Evolutionary conservation across 30 jellyfish, hydroid and myxozoan genomes (phyloP), one percentile per base, ranked within the genome.

Genomic region (Mastigias papua): DNA sequence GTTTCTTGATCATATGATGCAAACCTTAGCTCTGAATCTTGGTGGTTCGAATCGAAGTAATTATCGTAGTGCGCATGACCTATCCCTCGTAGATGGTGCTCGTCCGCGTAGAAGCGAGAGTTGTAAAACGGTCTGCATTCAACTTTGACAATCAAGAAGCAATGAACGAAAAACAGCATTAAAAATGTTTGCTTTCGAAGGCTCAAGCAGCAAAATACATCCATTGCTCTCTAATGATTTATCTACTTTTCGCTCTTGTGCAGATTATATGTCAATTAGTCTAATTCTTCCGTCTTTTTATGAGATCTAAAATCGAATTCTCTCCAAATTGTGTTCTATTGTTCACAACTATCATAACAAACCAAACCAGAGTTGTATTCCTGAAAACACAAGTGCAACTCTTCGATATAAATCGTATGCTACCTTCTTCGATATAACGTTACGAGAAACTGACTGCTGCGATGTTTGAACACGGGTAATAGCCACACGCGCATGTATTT

Each of bases 41-140:
- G 49, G 19, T 51, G 46, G 25, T 33, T 77, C 22, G 64, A 10
- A 23, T 30, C 25, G 11, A 27, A 1, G 16, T 48, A 17, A 8
- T 26, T 32, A 23, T 20, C 63, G 65, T 26, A 77, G 23, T 77
- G 79, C 37, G 33, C 22, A 23, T 29, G 13, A 30, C 88, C 32
- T 0, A 48, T 21, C 37, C 78, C 76, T 30, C 67, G 54, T 51
- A 58, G 1, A 46, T 77, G 78, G 34, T 77, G 77, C 0, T 54
- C 34, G 49, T 77, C 88, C 46, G 57, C 57, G 78, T 77, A 77
- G 65, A 77, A 77, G 34, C 37, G 88, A 0, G 88, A 77, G 33
- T 57, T 54, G 62, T 51, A 77, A 48, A 51, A 57, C 1, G 88
- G 88, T 19, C 88, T 77, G 88, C 88, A 29, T 49, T 77, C 76